Evolutionary conservation across 2,888 invertebrate genomes (phyloP).

Genomic region (Xestia ashworthii): DNA sequence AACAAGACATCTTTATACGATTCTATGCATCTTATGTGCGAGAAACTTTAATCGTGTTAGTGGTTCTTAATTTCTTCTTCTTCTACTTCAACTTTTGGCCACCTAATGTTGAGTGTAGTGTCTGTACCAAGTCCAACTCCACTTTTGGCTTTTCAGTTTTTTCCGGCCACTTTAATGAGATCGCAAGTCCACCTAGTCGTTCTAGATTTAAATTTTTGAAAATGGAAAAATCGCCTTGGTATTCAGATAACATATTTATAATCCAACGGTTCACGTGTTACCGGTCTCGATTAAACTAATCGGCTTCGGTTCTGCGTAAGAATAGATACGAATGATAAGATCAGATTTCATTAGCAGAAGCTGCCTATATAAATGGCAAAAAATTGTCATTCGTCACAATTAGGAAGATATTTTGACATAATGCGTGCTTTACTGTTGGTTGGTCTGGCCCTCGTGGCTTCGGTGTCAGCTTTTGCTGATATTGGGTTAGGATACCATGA

Average conservation of each 20-base stretch:
- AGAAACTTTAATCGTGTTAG: neutral
- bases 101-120: no score
- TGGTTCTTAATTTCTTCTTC: neutral
- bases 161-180: no score
- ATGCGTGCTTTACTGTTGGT: conserved; percentile 68
- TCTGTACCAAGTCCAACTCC: no score
- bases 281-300: conserved; percentile 35
- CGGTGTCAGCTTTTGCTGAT: conserved; percentile 63
- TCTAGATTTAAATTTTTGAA: neutral
- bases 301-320: neutral
- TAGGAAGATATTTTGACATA: conserved; percentile 40
- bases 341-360: conserved; percentile 30
- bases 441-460: conserved; percentile 64
- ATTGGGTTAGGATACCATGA: conserved; percentile 73
- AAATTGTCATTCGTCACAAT: neutral
- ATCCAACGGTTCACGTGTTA: neutral
- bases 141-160: no score
- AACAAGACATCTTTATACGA: neutral
- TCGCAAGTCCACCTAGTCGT: no score
- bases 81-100: no score
- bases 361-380: conserved; percentile 41
- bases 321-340: conserved; percentile 40
- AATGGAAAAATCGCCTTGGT: neutral
- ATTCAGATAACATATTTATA: conserved; percentile 15
- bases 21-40: neutral